Conservation (phyloP, 2,888 invertebrate species). For the Coecobrya sp. region DNA sequence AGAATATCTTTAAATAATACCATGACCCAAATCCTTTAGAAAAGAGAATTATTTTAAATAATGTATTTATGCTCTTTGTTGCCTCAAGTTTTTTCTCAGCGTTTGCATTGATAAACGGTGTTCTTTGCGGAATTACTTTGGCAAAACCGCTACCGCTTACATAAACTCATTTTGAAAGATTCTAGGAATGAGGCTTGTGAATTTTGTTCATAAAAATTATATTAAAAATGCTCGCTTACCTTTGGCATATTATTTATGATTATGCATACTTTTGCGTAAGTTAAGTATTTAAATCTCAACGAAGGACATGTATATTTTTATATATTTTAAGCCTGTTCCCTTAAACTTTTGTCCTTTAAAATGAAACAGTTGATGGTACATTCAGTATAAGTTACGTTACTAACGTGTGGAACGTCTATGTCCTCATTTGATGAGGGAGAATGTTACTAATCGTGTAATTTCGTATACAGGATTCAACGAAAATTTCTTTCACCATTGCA, state of each 20-base stretch:
- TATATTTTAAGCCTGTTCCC: not conserved
- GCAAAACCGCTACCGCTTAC: not conserved
- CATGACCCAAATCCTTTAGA: not conserved
- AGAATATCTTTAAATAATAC: not conserved
- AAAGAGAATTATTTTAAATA: not conserved
- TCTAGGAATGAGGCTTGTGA: not conserved
- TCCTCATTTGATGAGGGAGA: too few species aligned
- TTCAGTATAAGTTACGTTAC: not conserved
- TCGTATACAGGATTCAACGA: too few species aligned
- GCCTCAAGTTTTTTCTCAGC: not conserved
- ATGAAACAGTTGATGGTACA: not conserved
- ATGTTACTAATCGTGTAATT: too few species aligned
- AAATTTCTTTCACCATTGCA: too few species aligned
- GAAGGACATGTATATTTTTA: slow-evolving; percentile 28
- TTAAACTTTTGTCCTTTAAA: not conserved
- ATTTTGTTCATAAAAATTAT: not conserved
- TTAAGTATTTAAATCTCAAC: not conserved
- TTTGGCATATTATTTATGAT: not conserved
- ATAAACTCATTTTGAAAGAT: slow-evolving; percentile 16
- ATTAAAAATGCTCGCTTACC: not conserved
- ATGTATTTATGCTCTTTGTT: not conserved
- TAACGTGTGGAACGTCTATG: too few species aligned
- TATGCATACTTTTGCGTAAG: not conserved
- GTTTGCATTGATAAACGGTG: not conserved
- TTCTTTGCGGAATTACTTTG: slow-evolving; percentile 7